Evolutionary conservation across 2,888 invertebrate genomes (phyloP).

Genomic region (Zhuqinia jingwanae): DNA sequence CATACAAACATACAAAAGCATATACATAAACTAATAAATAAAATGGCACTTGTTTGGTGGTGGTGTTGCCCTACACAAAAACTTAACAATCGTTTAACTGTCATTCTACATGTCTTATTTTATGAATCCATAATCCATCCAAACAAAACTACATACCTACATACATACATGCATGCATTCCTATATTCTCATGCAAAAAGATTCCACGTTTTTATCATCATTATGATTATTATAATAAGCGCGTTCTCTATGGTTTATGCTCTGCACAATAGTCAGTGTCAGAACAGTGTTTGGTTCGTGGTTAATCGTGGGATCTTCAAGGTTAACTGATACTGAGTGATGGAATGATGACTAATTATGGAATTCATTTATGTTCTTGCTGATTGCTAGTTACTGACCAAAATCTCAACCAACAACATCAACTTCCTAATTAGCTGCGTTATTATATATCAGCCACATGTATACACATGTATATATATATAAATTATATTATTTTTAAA

Average conservation of each 20-base stretch:
- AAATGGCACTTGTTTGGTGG: background rate
- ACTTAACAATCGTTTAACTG: background rate
- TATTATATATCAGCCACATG: background rate
- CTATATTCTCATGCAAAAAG: constrained; percentile 1
- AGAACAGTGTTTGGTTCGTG: constrained; percentile 38
- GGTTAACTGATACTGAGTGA: constrained; percentile 64
- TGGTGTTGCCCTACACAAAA: constrained; percentile 2
- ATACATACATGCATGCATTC: too few relatives aligned
- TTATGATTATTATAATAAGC: constrained; percentile 47
- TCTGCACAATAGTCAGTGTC: background rate
- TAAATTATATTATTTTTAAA: too few relatives aligned
- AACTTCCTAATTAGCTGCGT: constrained; percentile 67
- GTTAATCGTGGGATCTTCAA: constrained; percentile 68
- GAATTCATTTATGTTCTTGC: constrained; percentile 68
- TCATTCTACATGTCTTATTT: constrained; percentile 28
- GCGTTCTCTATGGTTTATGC: constrained; percentile 36
- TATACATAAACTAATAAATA: constrained; percentile 15
- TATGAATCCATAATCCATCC: background rate
- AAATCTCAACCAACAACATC: constrained; percentile 65
- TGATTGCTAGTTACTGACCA: constrained; percentile 69
- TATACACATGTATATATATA: too few relatives aligned
- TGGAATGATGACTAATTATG: constrained; percentile 71
- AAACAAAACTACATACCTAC: background rate
- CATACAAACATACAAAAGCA: too few relatives aligned
- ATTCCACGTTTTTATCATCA: constrained; percentile 41